These are phyloP conservation scores for Alviniconcha marisindica DNA, from an alignment of 1,140 invertebrate genomes.

Conservation along the genomic window DNA sequence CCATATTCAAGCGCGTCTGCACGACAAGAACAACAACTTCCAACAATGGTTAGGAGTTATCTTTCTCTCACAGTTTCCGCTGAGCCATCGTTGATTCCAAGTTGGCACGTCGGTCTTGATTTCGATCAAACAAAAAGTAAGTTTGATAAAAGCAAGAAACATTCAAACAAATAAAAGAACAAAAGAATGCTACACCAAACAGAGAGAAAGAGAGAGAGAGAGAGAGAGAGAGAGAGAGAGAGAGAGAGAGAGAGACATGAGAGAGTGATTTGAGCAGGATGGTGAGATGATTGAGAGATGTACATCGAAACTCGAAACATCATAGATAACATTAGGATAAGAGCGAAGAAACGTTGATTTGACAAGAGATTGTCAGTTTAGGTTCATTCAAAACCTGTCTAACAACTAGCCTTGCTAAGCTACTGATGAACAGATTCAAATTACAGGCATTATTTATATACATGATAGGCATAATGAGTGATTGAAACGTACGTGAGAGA, in stretches of 20 bases:
- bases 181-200: neutral
- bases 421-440: too few species aligned
- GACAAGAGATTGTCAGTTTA: too few species aligned
- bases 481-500: neutral
- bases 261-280: neutral
- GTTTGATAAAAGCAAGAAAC: too few species aligned
- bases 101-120: neutral
- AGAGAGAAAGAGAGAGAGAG: neutral
- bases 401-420: too few species aligned
- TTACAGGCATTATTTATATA: too few species aligned
- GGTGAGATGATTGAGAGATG: neutral
- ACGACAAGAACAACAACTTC: neutral
- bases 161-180: neutral
- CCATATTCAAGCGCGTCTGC: slow-evolving; percentile 10
- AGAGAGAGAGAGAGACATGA: neutral
- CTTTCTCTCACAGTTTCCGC: neutral
- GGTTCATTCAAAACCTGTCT: too few species aligned
- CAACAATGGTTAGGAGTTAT: neutral
- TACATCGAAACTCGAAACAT: too few species aligned
- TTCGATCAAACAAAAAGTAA: too few species aligned
- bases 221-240: neutral
- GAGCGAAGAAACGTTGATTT: too few species aligned
- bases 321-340: too few species aligned
- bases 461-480: neutral
- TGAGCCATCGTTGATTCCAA: neutral